These are phyloP conservation scores for Aphis craccivora DNA, from an alignment of 1,140 invertebrate genomes.

Conservation along the genomic window DNA sequence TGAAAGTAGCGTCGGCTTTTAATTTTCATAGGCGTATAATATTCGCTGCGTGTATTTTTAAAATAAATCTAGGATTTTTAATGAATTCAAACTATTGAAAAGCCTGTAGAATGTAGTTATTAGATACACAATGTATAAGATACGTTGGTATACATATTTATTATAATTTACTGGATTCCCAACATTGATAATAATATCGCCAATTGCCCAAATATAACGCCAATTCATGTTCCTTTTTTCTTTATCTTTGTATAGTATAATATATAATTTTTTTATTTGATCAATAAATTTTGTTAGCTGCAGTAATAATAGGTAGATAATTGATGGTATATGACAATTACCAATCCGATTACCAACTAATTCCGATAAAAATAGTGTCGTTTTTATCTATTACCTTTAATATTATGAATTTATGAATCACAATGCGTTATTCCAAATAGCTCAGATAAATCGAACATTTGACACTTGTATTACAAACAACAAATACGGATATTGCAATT, in stretches of 20 bases:
- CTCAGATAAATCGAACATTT: neutral
- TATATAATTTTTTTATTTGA: no score
- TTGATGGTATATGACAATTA: neutral
- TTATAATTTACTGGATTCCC: neutral
- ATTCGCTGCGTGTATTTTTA: no score
- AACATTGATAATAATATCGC: neutral
- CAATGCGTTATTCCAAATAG: neutral
- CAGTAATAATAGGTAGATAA: neutral
- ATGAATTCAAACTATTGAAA: neutral
- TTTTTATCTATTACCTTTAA: neutral
- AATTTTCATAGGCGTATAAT: neutral
- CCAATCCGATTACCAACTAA: neutral
- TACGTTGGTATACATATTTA: no score
- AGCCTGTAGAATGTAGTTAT: neutral
- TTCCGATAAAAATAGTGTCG: neutral
- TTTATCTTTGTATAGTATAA: neutral
- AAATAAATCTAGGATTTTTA: neutral
- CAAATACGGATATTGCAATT: neutral
- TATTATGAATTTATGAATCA: neutral
- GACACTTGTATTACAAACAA: neutral
- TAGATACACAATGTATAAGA: no score
- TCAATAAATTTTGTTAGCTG: neutral
- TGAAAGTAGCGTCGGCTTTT: neutral
- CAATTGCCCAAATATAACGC: neutral
- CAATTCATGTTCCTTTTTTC: neutral